phyloP scores from a whole-genome alignment of 2,888 invertebrate genomes.

The Zeuzera pyrina region DNA sequence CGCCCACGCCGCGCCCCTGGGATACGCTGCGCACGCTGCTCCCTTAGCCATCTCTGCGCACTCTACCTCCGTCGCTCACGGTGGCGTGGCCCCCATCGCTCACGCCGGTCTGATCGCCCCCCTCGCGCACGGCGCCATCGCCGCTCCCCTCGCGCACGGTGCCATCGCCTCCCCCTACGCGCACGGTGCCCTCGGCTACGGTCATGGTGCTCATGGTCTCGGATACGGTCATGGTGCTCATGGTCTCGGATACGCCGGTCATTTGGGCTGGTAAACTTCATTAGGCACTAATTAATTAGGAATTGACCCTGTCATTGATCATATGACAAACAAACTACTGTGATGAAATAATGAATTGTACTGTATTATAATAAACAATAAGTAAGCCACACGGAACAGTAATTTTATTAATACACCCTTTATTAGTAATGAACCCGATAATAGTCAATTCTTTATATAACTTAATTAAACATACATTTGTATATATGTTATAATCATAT shows the following conservation, averaged over 20 bases:
- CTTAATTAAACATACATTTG: too few relatives aligned
- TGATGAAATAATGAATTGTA: too few relatives aligned
- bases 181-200: constrained; percentile 10
- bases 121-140: constrained; percentile 22
- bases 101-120: constrained; percentile 15
- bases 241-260: constrained; percentile 18
- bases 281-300: too few relatives aligned
- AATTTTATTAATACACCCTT: too few relatives aligned
- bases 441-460: too few relatives aligned
- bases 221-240: constrained; percentile 22
- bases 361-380: too few relatives aligned
- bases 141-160: constrained; percentile 15
- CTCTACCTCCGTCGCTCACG: constrained; percentile 21
- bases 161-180: constrained; percentile 14
- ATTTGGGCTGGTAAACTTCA: too few relatives aligned
- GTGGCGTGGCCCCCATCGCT: constrained; percentile 26
- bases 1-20: constrained; percentile 16
- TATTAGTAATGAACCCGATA: too few relatives aligned
- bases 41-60: constrained; percentile 17
- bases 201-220: constrained; percentile 9
- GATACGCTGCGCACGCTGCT: constrained; percentile 21
- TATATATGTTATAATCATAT: too few relatives aligned
- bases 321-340: too few relatives aligned
- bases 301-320: too few relatives aligned
- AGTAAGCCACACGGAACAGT: too few relatives aligned